A percentile compares a stretch with the other conserved stretches of the same genome.
phyloP scores from a whole-genome alignment of 2,888 invertebrate genomes.

The Stomorhina lunata region DNA sequence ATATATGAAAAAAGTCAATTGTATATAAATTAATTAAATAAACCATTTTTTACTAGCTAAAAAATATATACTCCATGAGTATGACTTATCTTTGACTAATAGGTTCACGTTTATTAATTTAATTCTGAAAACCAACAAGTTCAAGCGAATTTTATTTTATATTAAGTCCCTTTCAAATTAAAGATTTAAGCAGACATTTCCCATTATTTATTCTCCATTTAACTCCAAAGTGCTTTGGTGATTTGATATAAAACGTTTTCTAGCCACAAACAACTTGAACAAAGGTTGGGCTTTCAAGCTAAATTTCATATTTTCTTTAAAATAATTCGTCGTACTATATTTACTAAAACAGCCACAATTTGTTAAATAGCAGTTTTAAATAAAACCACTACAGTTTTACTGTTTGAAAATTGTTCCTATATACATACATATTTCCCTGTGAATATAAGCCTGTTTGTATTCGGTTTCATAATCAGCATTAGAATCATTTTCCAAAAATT shows the following conservation, averaged over 20 bases:
- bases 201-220: slow-evolving; percentile 2
- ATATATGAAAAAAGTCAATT: no score
- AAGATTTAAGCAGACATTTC: background rate
- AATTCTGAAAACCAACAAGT: no score
- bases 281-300: background rate
- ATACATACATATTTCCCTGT: background rate
- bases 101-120: no score
- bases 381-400: background rate
- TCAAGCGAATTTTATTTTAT: no score
- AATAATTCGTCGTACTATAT: background rate
- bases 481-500: slow-evolving; percentile 62
- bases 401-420: no score
- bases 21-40: no score
- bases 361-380: background rate
- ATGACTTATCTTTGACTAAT: no score
- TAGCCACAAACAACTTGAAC: slow-evolving; percentile 9
- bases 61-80: no score
- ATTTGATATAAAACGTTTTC: slow-evolving; percentile 1
- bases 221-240: slow-evolving; percentile 3
- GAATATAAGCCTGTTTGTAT: background rate
- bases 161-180: background rate
- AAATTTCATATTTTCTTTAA: slow-evolving; percentile 4
- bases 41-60: no score
- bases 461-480: slow-evolving; percentile 38
- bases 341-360: background rate